Conservation (phyloP, 2,888 invertebrate genomes). For the Drosophila conformis region DNA sequence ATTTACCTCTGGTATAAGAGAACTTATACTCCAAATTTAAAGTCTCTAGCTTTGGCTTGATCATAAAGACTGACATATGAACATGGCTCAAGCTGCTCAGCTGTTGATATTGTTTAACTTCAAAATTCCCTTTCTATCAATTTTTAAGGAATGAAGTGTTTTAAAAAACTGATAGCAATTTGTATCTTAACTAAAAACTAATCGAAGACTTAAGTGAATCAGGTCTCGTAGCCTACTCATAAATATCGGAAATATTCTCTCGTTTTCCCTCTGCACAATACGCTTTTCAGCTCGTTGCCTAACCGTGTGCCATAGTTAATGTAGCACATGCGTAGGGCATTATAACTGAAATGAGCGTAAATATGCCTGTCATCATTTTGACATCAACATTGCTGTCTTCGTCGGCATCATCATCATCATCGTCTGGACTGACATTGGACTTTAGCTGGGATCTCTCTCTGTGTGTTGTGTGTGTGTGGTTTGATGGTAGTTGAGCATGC, state of each 20-base stretch:
- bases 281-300: background rate
- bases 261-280: background rate
- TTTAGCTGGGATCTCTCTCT: conserved; percentile 17
- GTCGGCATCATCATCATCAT: conserved; percentile 23
- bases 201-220: background rate
- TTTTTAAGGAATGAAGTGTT: no score
- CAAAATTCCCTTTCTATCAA: background rate
- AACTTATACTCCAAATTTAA: no score
- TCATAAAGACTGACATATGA: background rate
- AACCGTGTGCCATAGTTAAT: background rate
- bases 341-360: conserved; percentile 67
- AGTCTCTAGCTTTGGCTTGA: no score
- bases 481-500: conserved; percentile 57
- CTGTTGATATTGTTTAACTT: background rate
- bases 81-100: background rate
- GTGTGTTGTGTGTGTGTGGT: conserved; percentile 19
- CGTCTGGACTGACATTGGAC: conserved; percentile 19
- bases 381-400: conserved; percentile 63
- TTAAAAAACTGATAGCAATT: background rate
- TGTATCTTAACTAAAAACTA: background rate
- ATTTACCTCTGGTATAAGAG: no score
- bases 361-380: conserved; percentile 81
- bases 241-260: background rate
- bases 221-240: rapidly evolving
- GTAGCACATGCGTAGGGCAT: background rate